A percentile compares a stretch with the other conserved stretches of the same genome.
These are phyloP conservation scores for Drosophila neonasuta DNA, from an alignment of 2,888 invertebrate genomes.

Conservation along the genomic window DNA sequence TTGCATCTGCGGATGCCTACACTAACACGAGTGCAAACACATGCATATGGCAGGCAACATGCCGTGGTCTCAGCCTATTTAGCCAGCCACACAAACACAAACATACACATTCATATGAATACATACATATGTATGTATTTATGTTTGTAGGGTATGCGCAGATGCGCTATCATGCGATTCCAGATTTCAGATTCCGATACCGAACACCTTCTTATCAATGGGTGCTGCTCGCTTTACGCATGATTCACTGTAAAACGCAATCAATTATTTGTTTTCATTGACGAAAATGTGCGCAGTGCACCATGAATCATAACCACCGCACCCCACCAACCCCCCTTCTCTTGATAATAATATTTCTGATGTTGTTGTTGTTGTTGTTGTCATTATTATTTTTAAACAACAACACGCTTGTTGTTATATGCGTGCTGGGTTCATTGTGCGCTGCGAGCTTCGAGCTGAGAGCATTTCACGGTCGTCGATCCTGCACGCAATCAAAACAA, in stretches of 20 bases:
- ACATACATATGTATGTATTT: constrained; percentile 1
- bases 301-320: constrained; percentile 51
- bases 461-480: constrained; percentile 77
- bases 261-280: constrained; percentile 70
- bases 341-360: constrained; percentile 11
- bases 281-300: constrained; percentile 68
- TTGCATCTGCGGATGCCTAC: background rate
- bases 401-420: constrained; percentile 35
- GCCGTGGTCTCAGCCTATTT: constrained; percentile 56
- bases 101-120: background rate
- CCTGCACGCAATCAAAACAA: constrained; percentile 63
- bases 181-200: background rate
- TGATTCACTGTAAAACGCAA: constrained; percentile 67
- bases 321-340: constrained; percentile 2
- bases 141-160: constrained; percentile 1
- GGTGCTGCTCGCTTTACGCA: constrained; percentile 50
- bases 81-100: constrained; percentile 3
- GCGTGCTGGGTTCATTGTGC: constrained; percentile 72
- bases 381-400: constrained; percentile 15
- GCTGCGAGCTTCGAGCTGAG: constrained; percentile 59
- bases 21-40: background rate
- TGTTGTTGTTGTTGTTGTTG: constrained; percentile 22
- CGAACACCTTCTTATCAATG: constrained; percentile 50
- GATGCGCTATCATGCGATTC: constrained; percentile 16
- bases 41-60: background rate